Percentiles rank a stretch among this genome's conserved stretches.
Evolutionary conservation across 2,113 vertebrate species (phyloP).

Genomic region (Psophia crepitans): DNA sequence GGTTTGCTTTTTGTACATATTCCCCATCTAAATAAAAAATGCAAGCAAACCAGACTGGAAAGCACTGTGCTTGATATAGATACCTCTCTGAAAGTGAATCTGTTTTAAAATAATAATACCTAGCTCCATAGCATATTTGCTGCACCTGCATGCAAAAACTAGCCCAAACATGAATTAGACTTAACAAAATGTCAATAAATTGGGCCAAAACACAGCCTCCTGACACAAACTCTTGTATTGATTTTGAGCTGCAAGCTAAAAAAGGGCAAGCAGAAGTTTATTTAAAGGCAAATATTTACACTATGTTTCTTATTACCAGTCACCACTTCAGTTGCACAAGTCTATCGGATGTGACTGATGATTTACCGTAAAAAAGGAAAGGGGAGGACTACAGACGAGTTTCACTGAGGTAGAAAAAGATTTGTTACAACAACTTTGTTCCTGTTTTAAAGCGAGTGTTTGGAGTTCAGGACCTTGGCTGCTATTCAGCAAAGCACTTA

Average conservation of each 20-base stretch:
- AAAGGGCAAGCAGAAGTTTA: background rate
- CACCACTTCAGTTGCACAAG: background rate
- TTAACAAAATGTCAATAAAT: background rate
- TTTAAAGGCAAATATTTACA: background rate
- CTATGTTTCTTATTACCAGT: background rate
- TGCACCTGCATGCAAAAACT: background rate
- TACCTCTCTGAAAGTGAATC: background rate
- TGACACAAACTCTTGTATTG: background rate
- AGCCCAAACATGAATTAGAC: background rate
- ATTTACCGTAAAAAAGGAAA: background rate
- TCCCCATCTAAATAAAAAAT: background rate
- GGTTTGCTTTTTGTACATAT: background rate
- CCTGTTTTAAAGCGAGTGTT: background rate
- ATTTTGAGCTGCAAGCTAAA: background rate
- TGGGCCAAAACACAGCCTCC: background rate
- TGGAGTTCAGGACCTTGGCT: conserved; percentile 2
- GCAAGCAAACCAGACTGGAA: background rate
- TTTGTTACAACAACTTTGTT: background rate
- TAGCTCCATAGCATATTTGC: background rate
- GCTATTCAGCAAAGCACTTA: conserved; percentile 20
- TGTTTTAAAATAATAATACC: background rate
- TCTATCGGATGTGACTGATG: background rate
- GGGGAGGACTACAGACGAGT: background rate
- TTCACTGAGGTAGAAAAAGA: background rate
- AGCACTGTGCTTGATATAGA: background rate